Percentiles rank a stretch among this genome's conserved stretches.
phyloP scores from a whole-genome alignment of 1,140 invertebrate genomes.

The Dinoponera quadriceps region DNA sequence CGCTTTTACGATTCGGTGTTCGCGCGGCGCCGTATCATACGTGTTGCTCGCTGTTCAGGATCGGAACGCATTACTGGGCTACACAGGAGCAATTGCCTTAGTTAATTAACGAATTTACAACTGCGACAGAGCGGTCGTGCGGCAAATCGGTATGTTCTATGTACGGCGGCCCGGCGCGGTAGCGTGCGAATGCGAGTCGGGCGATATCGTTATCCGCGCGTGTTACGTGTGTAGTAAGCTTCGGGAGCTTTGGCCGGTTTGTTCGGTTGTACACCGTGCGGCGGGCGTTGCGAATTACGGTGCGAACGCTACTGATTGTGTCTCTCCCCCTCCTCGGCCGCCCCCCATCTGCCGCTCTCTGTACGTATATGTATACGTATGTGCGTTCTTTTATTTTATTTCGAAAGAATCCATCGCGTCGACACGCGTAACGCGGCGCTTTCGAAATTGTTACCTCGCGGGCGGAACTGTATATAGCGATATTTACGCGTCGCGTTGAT shows the following conservation, averaged over 20 bases:
- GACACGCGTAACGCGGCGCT: neutral
- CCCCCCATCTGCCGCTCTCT: neutral
- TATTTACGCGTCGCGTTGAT: slow-evolving; percentile 47
- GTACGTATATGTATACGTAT: neutral
- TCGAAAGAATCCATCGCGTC: neutral
- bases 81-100: slow-evolving; percentile 81
- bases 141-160: slow-evolving; percentile 73
- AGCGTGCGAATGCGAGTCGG: slow-evolving; percentile 36
- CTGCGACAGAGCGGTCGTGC: slow-evolving; percentile 65
- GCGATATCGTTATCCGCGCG: slow-evolving; percentile 67
- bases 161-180: neutral
- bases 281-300: slow-evolving; percentile 29
- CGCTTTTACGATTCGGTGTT: slow-evolving; percentile 40
- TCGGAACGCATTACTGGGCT: slow-evolving; percentile 71
- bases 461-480: neutral
- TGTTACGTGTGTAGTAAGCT: slow-evolving; percentile 59
- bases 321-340: neutral
- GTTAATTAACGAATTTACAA: slow-evolving; percentile 84
- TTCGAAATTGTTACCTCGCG: slow-evolving; percentile 11
- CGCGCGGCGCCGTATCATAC: slow-evolving; percentile 53
- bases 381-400: slow-evolving; percentile 39
- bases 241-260: slow-evolving; percentile 33
- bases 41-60: slow-evolving; percentile 55
- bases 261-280: slow-evolving; percentile 35
- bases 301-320: slow-evolving; percentile 34